A percentile compares a stretch with the other conserved stretches of the same genome.
Conservation (phyloP, 1,140 invertebrate species). For the Drosophila sp. region DNA sequence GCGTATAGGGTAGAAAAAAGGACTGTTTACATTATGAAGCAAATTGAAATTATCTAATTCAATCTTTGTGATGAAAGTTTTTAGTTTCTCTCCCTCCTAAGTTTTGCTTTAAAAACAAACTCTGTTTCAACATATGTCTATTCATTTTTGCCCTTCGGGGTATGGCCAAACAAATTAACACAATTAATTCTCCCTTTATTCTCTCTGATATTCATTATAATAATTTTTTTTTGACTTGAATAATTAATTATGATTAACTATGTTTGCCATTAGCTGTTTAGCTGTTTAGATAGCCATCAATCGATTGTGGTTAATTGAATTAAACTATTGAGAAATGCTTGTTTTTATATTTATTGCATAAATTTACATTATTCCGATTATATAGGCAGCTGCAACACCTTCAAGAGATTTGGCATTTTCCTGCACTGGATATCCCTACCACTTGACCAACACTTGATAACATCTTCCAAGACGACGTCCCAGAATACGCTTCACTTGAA, state of each 20-base stretch:
- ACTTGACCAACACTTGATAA: no score
- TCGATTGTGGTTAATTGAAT: not conserved
- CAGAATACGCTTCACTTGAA: no score
- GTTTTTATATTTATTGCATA: no score
- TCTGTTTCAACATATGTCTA: not conserved
- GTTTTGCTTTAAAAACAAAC: not conserved
- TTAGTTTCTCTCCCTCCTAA: not conserved
- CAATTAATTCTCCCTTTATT: not conserved
- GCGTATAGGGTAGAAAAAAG: not conserved
- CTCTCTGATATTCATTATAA: not conserved
- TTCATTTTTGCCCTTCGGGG: not conserved
- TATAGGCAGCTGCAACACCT: no score
- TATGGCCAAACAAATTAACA: constrained; percentile 3
- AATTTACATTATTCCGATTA: no score
- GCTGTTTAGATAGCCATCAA: not conserved
- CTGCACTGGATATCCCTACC: no score
- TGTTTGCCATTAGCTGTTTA: not conserved
- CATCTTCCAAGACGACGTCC: no score
- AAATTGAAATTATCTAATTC: constrained; percentile 13
- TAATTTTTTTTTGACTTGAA: not conserved
- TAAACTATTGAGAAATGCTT: not conserved
- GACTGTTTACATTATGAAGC: constrained; percentile 5
- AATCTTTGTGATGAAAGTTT: constrained; percentile 13
- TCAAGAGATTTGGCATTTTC: no score
- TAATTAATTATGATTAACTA: not conserved